Conservation (phyloP, 2,113 vertebrate species). For the Aspiorhynchus laticeps region DNA sequence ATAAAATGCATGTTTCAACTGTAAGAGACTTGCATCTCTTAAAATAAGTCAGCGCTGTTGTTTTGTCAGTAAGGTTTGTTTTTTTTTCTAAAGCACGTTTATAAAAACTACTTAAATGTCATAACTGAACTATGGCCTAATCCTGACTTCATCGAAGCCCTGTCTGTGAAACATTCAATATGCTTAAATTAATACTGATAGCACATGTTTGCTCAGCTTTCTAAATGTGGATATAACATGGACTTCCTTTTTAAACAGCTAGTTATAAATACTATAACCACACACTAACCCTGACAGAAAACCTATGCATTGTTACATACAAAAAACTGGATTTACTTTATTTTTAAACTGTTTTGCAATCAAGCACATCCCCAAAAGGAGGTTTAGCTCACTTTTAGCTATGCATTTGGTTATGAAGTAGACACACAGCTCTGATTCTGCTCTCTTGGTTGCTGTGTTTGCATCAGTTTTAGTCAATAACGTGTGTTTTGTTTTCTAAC, state of each 20-base stretch:
- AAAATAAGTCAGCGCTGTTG: too few species aligned
- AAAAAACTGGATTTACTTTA: neutral
- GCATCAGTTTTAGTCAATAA: neutral
- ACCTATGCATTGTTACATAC: neutral
- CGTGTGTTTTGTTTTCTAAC: conserved; percentile 35
- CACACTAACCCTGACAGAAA: neutral
- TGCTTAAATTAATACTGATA: neutral
- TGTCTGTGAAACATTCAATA: neutral
- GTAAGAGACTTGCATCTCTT: too few species aligned
- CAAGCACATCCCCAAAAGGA: neutral
- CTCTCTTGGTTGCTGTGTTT: neutral
- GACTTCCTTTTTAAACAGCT: neutral
- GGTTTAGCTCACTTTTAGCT: neutral
- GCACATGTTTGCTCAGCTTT: neutral
- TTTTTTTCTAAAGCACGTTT: too few species aligned
- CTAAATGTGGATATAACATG: neutral
- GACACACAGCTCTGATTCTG: neutral
- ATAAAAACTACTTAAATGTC: too few species aligned
- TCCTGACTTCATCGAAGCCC: too few species aligned
- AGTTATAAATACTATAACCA: neutral
- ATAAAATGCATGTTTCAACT: too few species aligned
- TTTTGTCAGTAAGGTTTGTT: too few species aligned
- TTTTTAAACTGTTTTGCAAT: neutral
- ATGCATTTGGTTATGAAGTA: neutral
- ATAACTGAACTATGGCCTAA: too few species aligned